Conservation (phyloP, 2,113 vertebrate species). For the Aplodontia rufa region DNA sequence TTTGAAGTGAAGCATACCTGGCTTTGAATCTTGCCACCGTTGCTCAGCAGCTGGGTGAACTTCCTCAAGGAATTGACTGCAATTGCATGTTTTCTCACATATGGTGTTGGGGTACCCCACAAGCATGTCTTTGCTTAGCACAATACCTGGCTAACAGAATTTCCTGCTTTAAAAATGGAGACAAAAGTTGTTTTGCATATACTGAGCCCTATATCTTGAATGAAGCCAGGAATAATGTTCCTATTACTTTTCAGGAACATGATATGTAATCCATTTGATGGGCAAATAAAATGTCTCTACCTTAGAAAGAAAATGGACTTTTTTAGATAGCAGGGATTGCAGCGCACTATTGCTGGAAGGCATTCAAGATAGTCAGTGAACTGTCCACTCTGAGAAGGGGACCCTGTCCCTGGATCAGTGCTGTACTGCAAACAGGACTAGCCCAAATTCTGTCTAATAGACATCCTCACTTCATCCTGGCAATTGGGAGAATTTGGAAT, state of each 20-base stretch:
- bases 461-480: too few relatives aligned
- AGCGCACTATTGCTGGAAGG: background rate
- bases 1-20: background rate
- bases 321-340: background rate
- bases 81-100: background rate
- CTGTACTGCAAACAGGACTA: background rate
- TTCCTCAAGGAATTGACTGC: background rate
- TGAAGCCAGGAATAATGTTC: background rate
- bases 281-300: background rate
- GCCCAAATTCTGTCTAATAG: fast-evolving
- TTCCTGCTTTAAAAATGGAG: background rate
- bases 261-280: background rate
- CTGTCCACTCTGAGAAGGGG: background rate
- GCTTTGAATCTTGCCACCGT: background rate
- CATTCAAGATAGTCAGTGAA: background rate
- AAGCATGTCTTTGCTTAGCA: background rate
- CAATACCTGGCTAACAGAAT: background rate
- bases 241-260: background rate
- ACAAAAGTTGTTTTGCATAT: background rate
- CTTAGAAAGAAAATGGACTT: background rate
- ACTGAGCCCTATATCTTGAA: background rate
- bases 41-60: background rate
- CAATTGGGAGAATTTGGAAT: background rate
- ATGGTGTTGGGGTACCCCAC: fast-evolving
- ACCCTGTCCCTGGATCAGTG: background rate